Evolutionary conservation across 30 jellyfish, hydroid and myxozoan genomes (phyloP), one percentile per base, ranked within the genome.

Genomic region (Hydractinia echinata): DNA sequence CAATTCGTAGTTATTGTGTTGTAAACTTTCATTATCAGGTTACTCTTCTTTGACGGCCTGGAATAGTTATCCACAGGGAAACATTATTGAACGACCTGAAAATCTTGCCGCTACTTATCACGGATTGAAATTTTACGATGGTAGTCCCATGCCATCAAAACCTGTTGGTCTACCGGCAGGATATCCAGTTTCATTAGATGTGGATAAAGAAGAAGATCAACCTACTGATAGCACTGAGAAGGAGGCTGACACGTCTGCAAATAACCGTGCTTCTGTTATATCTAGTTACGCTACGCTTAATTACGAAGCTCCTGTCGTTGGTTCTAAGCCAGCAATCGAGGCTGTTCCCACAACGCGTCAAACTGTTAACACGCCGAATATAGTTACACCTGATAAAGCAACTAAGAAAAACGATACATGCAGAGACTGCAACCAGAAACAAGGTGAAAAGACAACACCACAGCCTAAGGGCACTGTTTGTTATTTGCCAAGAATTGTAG

Each of bases 401-500:
- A 44, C 74, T 64, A 64, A 44, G 39, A 64, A 64, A 6, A 44
- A 44, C 7, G 51, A 64, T 7, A 13, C 19, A 7, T 64, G 19
- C 51, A 44, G 2, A n/a, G 74, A 64, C 19, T 51, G 8, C 10
- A 64, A 51, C 18, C 18, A 7, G 39, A 64, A 6, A n/a, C 51
- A 64, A 6, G 16, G 6, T n/a, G 16, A n/a, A 64, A 13, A 64
- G 5, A 64, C 9, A 64, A 51, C 18, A 6, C 39, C 74, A n/a
- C 44, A 30, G 44, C 39, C 66, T 74, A 21, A 20, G 39, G 83
- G 68, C 7, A 74, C 83, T 49, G 83, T 74, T n/a, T 74, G 83
- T 50, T 74, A 74, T 44, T 74, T 74, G 54, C 83, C 83, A 5
- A 16, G 83, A 74, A 51, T 74, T 30, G 83, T 74, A 49, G 83